Evolutionary conservation across 1,140 invertebrate species (phyloP).

Genomic region (Tetramorium simillimum): DNA sequence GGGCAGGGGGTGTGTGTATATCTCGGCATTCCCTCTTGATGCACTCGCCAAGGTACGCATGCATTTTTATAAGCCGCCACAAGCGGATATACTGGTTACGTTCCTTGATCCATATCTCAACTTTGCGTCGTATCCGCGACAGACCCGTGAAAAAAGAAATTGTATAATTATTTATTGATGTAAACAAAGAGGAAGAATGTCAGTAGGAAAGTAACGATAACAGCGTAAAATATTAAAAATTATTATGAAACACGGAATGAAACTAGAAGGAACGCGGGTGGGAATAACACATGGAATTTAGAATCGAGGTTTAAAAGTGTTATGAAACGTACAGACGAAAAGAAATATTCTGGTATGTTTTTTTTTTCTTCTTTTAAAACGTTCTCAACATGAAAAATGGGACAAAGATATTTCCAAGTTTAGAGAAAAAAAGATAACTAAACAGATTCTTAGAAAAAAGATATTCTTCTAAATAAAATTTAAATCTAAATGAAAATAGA

Average conservation of each 20-base stretch:
- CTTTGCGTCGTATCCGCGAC: background rate
- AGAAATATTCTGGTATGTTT: background rate
- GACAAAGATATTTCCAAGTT: background rate
- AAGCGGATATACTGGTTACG: conserved; percentile 50
- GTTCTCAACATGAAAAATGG: background rate
- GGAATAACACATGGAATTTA: background rate
- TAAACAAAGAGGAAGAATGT: background rate
- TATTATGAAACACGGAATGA: background rate
- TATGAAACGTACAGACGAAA: background rate
- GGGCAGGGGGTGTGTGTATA: background rate
- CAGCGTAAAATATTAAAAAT: background rate
- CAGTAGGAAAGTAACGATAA: background rate
- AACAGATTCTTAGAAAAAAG: no score
- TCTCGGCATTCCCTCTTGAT: conserved; percentile 43
- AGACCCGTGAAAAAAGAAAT: background rate
- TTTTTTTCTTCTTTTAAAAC: background rate
- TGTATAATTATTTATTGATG: background rate
- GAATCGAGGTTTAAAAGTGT: background rate
- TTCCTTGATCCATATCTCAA: conserved; percentile 35
- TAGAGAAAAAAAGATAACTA: no score
- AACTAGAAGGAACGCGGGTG: background rate
- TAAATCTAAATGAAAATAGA: background rate
- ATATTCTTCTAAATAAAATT: background rate
- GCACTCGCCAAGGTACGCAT: conserved; percentile 35
- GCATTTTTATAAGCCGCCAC: conserved; percentile 47